Conservation (phyloP, 2,113 vertebrate species). For the Ailurus styani region DNA sequence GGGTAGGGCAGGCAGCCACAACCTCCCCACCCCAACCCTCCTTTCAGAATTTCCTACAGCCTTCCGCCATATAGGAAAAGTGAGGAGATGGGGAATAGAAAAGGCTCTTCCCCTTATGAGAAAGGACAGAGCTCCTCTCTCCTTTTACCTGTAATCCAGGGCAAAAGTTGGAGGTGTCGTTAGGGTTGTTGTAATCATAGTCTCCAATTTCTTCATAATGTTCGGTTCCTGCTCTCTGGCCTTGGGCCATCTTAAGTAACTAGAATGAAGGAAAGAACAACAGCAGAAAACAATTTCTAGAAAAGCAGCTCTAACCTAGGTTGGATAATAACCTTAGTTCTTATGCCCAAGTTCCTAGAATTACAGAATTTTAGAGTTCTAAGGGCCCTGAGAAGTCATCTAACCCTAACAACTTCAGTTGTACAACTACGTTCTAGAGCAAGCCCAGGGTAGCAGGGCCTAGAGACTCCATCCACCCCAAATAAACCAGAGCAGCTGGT, state of each 20-base stretch:
- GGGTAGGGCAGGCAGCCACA: not conserved
- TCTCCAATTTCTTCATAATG: constrained; percentile 86
- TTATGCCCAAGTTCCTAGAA: not conserved
- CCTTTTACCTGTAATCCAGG: constrained; percentile 86
- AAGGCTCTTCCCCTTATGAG: not conserved
- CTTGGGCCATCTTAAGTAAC: constrained; percentile 73
- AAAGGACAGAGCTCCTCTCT: not conserved
- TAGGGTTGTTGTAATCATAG: constrained; percentile 94
- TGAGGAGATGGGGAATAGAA: not conserved
- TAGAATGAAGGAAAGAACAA: constrained; percentile 59
- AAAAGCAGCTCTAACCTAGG: not conserved
- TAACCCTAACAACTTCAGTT: not conserved
- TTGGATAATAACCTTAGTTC: not conserved
- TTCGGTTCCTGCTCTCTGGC: constrained; percentile 72
- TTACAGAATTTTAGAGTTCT: not conserved
- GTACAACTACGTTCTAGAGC: not conserved
- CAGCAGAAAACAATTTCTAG: not conserved
- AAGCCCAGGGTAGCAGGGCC: not conserved
- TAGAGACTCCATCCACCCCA: not conserved
- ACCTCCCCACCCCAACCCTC: not conserved
- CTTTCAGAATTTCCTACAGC: not conserved
- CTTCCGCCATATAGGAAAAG: not conserved
- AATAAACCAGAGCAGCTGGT: not conserved
- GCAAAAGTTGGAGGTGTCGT: constrained; percentile 93
- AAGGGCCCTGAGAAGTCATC: not conserved